Conservation (phyloP, 2,797 vertebrate genomes). For the Falco biarmicus region DNA sequence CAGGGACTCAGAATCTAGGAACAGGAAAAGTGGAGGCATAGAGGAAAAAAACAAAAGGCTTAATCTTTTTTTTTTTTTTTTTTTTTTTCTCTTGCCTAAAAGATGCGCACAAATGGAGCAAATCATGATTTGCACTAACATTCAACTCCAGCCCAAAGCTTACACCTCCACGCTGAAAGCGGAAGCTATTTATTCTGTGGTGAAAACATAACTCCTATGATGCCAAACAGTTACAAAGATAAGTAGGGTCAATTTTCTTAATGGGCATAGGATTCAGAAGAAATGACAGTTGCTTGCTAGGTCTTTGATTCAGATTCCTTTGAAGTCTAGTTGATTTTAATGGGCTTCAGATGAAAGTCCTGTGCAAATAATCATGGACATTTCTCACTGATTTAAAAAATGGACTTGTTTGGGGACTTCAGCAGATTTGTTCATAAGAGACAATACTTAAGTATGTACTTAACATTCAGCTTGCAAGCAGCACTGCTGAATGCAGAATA, state of each 20-base stretch:
- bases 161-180: not conserved
- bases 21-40: not conserved
- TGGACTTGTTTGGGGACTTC: not conserved
- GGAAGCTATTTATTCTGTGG: not conserved
- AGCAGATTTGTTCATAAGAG: not conserved
- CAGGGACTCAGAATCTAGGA: not conserved
- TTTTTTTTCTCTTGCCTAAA: not conserved
- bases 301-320: constrained; percentile 35
- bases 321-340: constrained; percentile 30
- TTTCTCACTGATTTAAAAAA: not conserved
- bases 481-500: not conserved
- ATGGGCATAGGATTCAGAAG: not conserved
- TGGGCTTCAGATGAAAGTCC: constrained; percentile 11
- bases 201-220: not conserved
- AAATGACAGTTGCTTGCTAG: not conserved
- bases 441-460: not conserved
- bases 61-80: not conserved
- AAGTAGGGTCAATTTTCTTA: not conserved
- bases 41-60: not conserved
- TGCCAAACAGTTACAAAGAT: not conserved
- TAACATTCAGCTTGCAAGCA: not conserved
- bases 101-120: not conserved
- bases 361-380: not conserved
- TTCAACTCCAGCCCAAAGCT: not conserved
- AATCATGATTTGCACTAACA: rapidly evolving